Evolutionary conservation across 30 jellyfish, hydroid and myxozoan species (phyloP), one percentile per base, ranked within the genome.

Genomic region (Pelagia noctiluca): DNA sequence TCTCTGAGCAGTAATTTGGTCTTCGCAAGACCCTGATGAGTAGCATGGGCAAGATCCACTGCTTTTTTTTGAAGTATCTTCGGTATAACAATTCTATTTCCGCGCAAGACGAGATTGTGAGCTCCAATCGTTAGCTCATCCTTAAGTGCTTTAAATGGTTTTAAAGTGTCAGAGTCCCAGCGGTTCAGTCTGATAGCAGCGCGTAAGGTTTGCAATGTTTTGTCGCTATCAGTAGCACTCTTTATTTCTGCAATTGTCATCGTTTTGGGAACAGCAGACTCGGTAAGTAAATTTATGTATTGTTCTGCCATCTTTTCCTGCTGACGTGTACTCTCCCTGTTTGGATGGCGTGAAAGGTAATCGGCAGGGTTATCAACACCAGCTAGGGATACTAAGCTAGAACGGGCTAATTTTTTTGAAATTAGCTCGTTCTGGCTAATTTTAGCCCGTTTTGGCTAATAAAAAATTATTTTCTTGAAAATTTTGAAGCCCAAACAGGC

Each of bases 21-120:
- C 24, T 73, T 75, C 30, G 19, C 64, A 0, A 84, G 31, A 4
- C 95, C 91, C 30, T 60, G 83, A 52, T 84, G 95, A 13, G 74
- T 85, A 1, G 11, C 83, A 68, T 84, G 95, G 12, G 63, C 83
- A 22, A 72, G 62, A 7, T 50, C 23, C n/a, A 72, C 23, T 21
- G 86, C 76, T 16, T 29, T 64, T 34, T 67, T 35, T 36, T 35
- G 75, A 25, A 86, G 78, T 16, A 42, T 21, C 24, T 57, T 35
- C 12, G 95, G 90, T 18, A 73, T 34, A 26, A 84, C 90, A 3
- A 84, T 84, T 28, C 75, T 37, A n/a, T 48, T 10, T 13, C 82
- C 82, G 10, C 50, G 29, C 29, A 84, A 26, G 19, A 84, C 42
- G 23, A 84, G 37, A 37, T 50, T 54, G 12, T 74, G 28, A 25